Evolutionary conservation across 2,888 invertebrate genomes (phyloP).

Genomic region (Lepidocyrtoides sp.): DNA sequence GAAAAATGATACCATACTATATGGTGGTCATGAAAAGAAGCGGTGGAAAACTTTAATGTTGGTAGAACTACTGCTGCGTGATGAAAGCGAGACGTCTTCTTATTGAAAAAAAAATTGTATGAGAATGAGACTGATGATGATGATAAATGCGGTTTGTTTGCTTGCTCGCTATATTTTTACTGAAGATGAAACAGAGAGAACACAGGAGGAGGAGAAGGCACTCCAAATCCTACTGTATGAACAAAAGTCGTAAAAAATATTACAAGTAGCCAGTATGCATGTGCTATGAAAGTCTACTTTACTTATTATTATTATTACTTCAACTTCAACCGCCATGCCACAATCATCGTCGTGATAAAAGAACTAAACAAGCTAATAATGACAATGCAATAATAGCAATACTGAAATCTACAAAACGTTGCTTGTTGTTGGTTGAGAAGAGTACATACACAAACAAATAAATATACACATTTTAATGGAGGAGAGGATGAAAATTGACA

Average conservation of each 20-base stretch:
- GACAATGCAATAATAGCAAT: too few species aligned
- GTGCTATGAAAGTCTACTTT: too few species aligned
- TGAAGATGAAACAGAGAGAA: neutral
- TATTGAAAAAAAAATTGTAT: neutral
- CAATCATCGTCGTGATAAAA: too few species aligned
- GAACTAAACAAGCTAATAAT: too few species aligned
- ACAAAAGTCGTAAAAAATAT: neutral
- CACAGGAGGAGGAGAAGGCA: neutral
- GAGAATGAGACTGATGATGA: neutral
- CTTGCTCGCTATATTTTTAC: neutral
- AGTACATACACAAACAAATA: too few species aligned
- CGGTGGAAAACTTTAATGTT: neutral
- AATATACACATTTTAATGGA: too few species aligned
- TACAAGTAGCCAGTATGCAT: too few species aligned
- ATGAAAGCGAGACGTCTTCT: neutral
- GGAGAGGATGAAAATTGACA: neutral
- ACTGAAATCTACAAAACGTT: too few species aligned
- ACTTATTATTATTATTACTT: too few species aligned
- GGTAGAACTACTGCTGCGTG: neutral
- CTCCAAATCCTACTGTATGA: neutral
- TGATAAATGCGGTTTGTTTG: slow-evolving; percentile 8
- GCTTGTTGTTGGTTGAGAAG: too few species aligned
- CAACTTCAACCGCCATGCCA: too few species aligned
- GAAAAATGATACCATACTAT: neutral
- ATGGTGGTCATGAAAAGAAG: neutral